Base-by-base conservation (phyloP, 2,113 vertebrate genomes). In the Acrocephalus arundinaceus region DNA sequence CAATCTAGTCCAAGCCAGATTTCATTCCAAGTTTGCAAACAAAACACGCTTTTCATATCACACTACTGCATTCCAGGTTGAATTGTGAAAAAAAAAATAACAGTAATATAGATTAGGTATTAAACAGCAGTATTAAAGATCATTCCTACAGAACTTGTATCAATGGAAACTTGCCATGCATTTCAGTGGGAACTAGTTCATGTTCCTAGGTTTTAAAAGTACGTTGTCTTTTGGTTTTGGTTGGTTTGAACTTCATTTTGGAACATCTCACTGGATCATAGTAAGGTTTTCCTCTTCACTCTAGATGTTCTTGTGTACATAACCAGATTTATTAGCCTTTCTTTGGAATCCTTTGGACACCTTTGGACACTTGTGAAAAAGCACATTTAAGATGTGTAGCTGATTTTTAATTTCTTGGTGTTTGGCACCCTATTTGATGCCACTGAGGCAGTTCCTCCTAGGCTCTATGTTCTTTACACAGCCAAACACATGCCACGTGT, bases 1-100 rank as follows among this genome's bases (percentile, higher is more conserved):
- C 57, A 77, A 4, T 65, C 49, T 59, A 88, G 79, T 96, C 91
- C 78, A 95, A 93, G 45, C 43, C 76, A 90, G 79, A 63, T 72
- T 93, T 76, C 54, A 27, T 92, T 96, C 79, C 93, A 94, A 92
- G 61, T 85, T 41, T 95, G 76, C 85, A 95, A 95, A 89, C 85
- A 87, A 95, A 96, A 84, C 70, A 86, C 85, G 16, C 66, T 79
- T 93, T 96, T 88, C 61, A 28, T 78, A 92, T 92, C 79, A 73
- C 1, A 2, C 79, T 81, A 41, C 82, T 17, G 12, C 82, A 62
- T 96, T 95, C 94, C 94, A 94, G 57, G 21, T 70, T 81, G 76
- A 94, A 76, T 48, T 74, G 30, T 91, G 75, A 72, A 87, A 88
- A 94, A 94, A 93, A 88, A 88, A 88, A 25, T 20, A 59, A 35